A percentile compares a stretch with the other conserved stretches of the same genome.
These are phyloP conservation scores for Ochotona princeps DNA, from an alignment of 2,113 vertebrate species.

Conservation along the genomic window DNA sequence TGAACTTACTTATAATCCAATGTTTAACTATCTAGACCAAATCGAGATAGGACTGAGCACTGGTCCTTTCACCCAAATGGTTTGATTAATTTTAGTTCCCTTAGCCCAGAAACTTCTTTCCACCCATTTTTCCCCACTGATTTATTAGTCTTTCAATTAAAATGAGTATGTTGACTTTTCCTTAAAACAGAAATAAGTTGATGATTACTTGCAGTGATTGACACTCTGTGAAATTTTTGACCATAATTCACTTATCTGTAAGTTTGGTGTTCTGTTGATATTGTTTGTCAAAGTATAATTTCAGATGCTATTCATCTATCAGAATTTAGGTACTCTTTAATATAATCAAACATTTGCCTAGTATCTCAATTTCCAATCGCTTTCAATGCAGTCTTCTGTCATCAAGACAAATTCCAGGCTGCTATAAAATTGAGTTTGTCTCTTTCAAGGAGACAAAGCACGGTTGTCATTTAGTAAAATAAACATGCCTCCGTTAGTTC, in stretches of 20 bases:
- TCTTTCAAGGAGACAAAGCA: slow-evolving; percentile 80
- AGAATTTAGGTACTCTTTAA: slow-evolving; percentile 44
- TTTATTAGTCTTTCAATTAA: neutral
- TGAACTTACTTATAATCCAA: neutral
- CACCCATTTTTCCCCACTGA: accelerated
- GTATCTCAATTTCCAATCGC: slow-evolving; percentile 55
- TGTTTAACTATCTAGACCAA: neutral
- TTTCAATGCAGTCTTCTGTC: slow-evolving; percentile 58
- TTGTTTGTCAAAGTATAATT: slow-evolving; percentile 48
- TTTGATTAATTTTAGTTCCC: neutral
- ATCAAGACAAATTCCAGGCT: slow-evolving; percentile 64
- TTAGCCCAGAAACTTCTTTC: neutral
- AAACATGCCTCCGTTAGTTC: slow-evolving; percentile 86
- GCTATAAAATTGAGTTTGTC: slow-evolving; percentile 75
- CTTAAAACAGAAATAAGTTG: neutral
- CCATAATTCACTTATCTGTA: neutral
- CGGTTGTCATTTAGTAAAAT: slow-evolving; percentile 84
- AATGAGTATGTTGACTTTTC: neutral
- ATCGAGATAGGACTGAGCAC: accelerated
- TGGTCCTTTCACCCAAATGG: neutral
- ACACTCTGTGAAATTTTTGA: neutral
- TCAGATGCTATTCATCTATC: slow-evolving; percentile 33
- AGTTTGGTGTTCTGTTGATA: neutral
- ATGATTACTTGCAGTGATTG: neutral
- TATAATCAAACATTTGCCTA: slow-evolving; percentile 44